Percentiles rank a stretch among this genome's conserved stretches.
Conservation (phyloP, 2,113 vertebrate genomes). For the Sylvietta virens region DNA sequence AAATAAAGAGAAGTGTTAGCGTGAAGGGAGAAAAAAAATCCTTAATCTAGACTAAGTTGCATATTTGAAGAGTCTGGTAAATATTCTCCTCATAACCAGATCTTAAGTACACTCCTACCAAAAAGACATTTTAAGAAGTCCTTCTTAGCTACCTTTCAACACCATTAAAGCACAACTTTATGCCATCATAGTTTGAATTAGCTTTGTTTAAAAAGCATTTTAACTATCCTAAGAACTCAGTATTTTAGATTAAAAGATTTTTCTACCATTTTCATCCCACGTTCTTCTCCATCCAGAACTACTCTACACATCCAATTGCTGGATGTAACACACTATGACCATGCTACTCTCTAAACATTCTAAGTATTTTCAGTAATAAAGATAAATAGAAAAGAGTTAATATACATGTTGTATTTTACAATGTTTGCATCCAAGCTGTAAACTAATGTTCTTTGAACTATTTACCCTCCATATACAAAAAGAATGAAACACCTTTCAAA, state of each 20-base stretch:
- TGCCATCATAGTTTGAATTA: constrained; percentile 62
- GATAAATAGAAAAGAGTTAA: constrained; percentile 81
- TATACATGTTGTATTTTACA: constrained; percentile 80
- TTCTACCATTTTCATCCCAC: constrained; percentile 49
- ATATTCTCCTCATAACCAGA: constrained; percentile 67
- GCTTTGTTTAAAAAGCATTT: constrained; percentile 45
- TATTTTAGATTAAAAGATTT: constrained; percentile 52
- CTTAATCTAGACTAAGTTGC: constrained; percentile 77
- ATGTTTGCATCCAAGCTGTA: constrained; percentile 76
- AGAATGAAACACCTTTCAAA: constrained; percentile 57
- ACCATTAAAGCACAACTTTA: constrained; percentile 42
- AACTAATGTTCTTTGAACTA: constrained; percentile 79
- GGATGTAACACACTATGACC: constrained; percentile 61
- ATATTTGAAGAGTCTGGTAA: constrained; percentile 77
- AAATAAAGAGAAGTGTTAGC: constrained; percentile 72
- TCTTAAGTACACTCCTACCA: constrained; percentile 69
- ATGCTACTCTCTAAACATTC: constrained; percentile 63
- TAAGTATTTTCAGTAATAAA: constrained; percentile 73
- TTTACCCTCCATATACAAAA: constrained; percentile 76
- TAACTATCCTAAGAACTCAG: constrained; percentile 53
- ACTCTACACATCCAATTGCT: constrained; percentile 63
- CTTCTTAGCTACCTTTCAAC: constrained; percentile 30
- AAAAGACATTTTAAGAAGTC: constrained; percentile 55
- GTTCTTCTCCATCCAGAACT: constrained; percentile 59
- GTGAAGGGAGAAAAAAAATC: constrained; percentile 69